Conservation (phyloP, 2,888 invertebrate genomes). For the Drosophila stalkeri region DNA sequence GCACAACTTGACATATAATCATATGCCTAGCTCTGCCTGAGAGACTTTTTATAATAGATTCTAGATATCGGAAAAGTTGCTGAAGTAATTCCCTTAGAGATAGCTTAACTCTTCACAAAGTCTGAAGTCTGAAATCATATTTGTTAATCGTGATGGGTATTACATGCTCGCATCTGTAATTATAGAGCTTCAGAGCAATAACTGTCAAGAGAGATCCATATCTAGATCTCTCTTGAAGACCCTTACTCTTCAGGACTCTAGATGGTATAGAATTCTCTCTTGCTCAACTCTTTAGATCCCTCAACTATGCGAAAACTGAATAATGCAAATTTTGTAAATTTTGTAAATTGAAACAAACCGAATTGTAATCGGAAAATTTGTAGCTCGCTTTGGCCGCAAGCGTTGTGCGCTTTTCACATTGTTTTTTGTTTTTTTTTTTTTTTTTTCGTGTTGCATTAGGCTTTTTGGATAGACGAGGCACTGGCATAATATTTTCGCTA, state of each 20-base stretch:
- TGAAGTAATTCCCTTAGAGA: too few species aligned
- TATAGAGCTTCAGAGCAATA: too few species aligned
- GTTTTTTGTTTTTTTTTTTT: conserved; percentile 2
- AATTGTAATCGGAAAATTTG: background rate
- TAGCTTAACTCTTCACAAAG: too few species aligned
- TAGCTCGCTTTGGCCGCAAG: background rate
- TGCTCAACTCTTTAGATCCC: background rate
- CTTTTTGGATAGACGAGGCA: conserved; percentile 45
- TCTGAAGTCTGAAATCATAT: too few species aligned
- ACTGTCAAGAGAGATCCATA: too few species aligned
- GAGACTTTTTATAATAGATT: too few species aligned
- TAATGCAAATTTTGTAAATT: background rate
- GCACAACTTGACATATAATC: too few species aligned
- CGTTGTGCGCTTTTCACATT: conserved; percentile 1
- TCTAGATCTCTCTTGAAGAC: too few species aligned
- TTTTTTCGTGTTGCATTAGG: conserved; percentile 11
- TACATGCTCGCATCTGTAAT: too few species aligned
- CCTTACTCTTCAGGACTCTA: background rate
- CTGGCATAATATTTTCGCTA: conserved; percentile 67
- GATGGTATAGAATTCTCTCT: background rate
- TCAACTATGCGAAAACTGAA: background rate
- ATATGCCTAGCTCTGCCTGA: too few species aligned
- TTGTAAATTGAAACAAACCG: background rate
- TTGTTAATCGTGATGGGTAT: too few species aligned
- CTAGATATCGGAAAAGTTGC: too few species aligned